Evolutionary conservation across 2,113 vertebrate genomes (phyloP).

Genomic region (Notarius lentiginosus): DNA sequence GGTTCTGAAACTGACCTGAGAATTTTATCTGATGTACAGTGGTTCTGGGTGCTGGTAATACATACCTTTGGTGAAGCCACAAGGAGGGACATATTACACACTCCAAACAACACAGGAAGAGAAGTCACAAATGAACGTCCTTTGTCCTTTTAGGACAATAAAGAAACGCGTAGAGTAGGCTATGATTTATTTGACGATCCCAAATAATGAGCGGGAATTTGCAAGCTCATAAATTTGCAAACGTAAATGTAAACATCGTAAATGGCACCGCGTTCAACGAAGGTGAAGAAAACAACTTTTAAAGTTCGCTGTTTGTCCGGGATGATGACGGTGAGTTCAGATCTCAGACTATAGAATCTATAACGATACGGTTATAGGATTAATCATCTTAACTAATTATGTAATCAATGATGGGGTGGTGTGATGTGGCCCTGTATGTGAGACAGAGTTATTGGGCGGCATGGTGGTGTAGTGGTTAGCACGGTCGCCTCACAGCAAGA

Average conservation of each 20-base stretch:
- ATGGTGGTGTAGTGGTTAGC: too few relatives aligned
- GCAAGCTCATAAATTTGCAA: not conserved
- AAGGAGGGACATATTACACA: conserved; percentile 65
- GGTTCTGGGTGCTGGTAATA: conserved; percentile 64
- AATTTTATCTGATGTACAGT: conserved; percentile 53
- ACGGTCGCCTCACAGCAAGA: too few relatives aligned
- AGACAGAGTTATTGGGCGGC: not conserved
- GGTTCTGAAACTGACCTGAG: conserved; percentile 69
- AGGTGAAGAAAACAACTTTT: not conserved
- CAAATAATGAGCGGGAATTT: not conserved
- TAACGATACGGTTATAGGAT: not conserved
- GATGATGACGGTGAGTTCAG: not conserved
- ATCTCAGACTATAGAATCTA: not conserved
- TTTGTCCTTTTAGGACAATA: not conserved
- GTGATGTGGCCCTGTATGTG: not conserved
- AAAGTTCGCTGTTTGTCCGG: not conserved
- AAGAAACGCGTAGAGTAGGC: not conserved
- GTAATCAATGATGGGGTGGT: not conserved
- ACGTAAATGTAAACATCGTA: not conserved
- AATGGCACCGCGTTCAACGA: not conserved
- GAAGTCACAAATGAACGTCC: not conserved
- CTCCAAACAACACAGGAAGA: conserved; percentile 37
- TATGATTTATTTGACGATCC: not conserved
- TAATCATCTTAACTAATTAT: not conserved
- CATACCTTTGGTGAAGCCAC: conserved; percentile 63